Evolutionary conservation across 2,113 vertebrate genomes (phyloP).

Genomic region (Hippocampus mohnikei): DNA sequence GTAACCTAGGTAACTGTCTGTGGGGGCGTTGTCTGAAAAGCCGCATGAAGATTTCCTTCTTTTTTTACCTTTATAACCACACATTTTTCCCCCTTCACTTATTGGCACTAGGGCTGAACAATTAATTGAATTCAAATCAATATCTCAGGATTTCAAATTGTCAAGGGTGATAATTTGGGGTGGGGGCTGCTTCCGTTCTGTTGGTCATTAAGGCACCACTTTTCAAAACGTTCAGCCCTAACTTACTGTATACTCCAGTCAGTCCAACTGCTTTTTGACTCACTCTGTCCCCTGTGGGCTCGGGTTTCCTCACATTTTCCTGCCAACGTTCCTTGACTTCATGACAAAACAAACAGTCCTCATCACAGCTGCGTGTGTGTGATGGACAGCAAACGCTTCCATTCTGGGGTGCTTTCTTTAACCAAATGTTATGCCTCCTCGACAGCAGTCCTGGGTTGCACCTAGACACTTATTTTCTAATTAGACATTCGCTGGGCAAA

Average conservation of each 20-base stretch:
- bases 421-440: constrained; percentile 23
- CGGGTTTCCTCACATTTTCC: constrained; percentile 32
- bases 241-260: constrained; percentile 45
- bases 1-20: constrained; percentile 74
- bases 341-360: constrained; percentile 12
- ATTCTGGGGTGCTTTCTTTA: neutral
- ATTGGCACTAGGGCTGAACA: too few relatives aligned
- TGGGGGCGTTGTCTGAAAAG: constrained; percentile 52
- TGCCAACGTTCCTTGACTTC: constrained; percentile 17
- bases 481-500: constrained; percentile 38
- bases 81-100: too few relatives aligned
- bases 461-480: constrained; percentile 47
- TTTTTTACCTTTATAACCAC: constrained; percentile 9
- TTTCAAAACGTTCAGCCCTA: constrained; percentile 10
- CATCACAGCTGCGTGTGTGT: neutral
- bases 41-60: constrained; percentile 50
- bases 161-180: too few relatives aligned
- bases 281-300: constrained; percentile 46
- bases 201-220: too few relatives aligned
- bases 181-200: too few relatives aligned
- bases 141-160: too few relatives aligned
- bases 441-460: constrained; percentile 52
- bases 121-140: too few relatives aligned
- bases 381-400: neutral
- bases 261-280: constrained; percentile 22